Base-by-base conservation (phyloP, 2,888 invertebrate species). In the Mythimna pallens region DNA sequence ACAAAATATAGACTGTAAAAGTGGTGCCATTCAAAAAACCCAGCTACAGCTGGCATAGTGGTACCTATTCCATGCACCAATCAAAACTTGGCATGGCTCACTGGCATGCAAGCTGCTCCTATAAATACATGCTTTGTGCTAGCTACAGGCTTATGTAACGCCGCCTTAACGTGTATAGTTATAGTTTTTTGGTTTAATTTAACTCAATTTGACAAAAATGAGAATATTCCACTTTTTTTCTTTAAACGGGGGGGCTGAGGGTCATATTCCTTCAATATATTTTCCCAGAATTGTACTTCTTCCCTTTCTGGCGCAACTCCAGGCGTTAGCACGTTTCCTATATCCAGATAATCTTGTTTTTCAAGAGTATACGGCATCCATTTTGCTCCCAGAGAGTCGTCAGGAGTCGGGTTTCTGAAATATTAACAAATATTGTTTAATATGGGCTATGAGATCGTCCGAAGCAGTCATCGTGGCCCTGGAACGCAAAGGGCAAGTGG, bases 241-340 rank as follows among this genome's bases (percentile, higher is more conserved):
- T 61, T 61, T 22, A n/a, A 12, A 8, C 4, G 61, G 0, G 40
- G 14, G 2, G n/a, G 14, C 40, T 61, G 61, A 17, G 61, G 61
- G 12, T 22, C 61, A 75, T 88, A 89, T 73, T 89, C 71, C 69
- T 73, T 76, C 43, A 80, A 88, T 6, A 90, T 47, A 20, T 74
- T 81, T 55, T 92, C 91, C 91, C 90, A 92, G 59, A 92, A 89
- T 12, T 87, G 80, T 0, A 90, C 54, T 12, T 90, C 89, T 20
- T 88, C 84, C 30, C 80, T 83, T 3, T 89, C 85, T 0, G 89
- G 90, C 1, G 65, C 73, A 0, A 66, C 76, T 9, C 81, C 84
- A 7, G 79, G 34, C 0, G 65, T 74, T 1, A 92, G 68, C 0
- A 83, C 62, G 30, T 90, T 88, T 7, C 89, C 88, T n/a, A 92